phyloP scores from a whole-genome alignment of 2,113 vertebrate genomes.

The Atrichornis clamosus region DNA sequence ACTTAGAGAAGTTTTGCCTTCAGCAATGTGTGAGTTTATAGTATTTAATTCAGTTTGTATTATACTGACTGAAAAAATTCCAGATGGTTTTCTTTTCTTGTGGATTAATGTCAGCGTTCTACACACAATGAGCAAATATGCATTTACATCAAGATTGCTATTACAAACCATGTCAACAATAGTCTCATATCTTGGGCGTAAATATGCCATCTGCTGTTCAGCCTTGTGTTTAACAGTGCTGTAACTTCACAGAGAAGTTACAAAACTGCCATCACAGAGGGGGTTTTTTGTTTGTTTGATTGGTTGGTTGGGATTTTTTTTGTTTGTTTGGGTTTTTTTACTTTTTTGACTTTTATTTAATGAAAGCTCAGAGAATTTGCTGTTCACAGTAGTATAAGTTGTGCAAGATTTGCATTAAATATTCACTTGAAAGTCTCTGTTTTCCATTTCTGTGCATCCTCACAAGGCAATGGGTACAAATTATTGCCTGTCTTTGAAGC shows the following conservation, averaged over 20 bases:
- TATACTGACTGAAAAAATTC: neutral
- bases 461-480: neutral
- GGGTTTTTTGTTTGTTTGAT: too few species aligned
- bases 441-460: neutral
- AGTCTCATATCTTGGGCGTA: neutral
- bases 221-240: slow-evolving; percentile 27
- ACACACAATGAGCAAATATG: slow-evolving; percentile 1
- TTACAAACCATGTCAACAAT: slow-evolving; percentile 34
- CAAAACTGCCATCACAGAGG: neutral
- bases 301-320: too few species aligned
- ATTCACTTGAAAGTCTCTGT: neutral
- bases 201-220: slow-evolving; percentile 60
- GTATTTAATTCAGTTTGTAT: neutral
- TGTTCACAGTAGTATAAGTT: neutral
- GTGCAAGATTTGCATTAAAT: neutral
- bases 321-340: too few species aligned
- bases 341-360: neutral
- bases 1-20: neutral
- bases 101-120: slow-evolving; percentile 1
- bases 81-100: slow-evolving; percentile 32
- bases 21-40: neutral
- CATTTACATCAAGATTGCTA: slow-evolving; percentile 32
- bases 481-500: neutral
- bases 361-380: neutral
- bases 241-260: neutral